These are phyloP conservation scores for Silurus aristotelis DNA, from an alignment of 2,797 vertebrate species.

Conservation along the genomic window DNA sequence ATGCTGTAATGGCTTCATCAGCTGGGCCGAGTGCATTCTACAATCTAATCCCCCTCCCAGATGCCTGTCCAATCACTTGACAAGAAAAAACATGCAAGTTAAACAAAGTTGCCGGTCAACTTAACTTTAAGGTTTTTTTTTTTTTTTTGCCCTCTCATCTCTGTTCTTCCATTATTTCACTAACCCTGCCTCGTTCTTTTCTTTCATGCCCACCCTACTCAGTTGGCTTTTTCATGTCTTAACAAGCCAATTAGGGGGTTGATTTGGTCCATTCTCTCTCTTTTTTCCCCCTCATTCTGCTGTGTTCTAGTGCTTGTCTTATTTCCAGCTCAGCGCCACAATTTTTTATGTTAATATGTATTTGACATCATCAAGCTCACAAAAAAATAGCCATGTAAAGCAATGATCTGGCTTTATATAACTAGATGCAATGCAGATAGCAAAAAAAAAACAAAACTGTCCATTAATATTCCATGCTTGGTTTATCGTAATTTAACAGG, in stretches of 20 bases:
- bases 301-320: conserved; percentile 49
- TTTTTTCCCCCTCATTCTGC: conserved; percentile 38
- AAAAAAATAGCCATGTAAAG: conserved; percentile 34
- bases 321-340: conserved; percentile 51
- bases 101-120: conserved; percentile 66
- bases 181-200: conserved; percentile 45
- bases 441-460: conserved; percentile 12
- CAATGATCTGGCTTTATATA: conserved; percentile 42
- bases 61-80: conserved; percentile 63
- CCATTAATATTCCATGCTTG: conserved; percentile 56
- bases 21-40: conserved; percentile 69
- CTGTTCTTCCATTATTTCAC: conserved; percentile 41
- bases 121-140: conserved; percentile 48
- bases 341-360: conserved; percentile 48
- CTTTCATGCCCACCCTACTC: conserved; percentile 58
- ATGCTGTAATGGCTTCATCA: conserved; percentile 79
- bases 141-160: conserved; percentile 31
- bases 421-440: conserved; percentile 37
- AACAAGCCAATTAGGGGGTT: conserved; percentile 69
- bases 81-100: conserved; percentile 59
- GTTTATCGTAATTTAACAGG: conserved; percentile 50
- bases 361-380: conserved; percentile 49
- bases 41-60: conserved; percentile 70
- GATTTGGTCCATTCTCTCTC: conserved; percentile 56
- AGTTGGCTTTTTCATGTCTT: conserved; percentile 62